phyloP scores from a whole-genome alignment of 1,140 invertebrate genomes.

The Pinna nobilis region DNA sequence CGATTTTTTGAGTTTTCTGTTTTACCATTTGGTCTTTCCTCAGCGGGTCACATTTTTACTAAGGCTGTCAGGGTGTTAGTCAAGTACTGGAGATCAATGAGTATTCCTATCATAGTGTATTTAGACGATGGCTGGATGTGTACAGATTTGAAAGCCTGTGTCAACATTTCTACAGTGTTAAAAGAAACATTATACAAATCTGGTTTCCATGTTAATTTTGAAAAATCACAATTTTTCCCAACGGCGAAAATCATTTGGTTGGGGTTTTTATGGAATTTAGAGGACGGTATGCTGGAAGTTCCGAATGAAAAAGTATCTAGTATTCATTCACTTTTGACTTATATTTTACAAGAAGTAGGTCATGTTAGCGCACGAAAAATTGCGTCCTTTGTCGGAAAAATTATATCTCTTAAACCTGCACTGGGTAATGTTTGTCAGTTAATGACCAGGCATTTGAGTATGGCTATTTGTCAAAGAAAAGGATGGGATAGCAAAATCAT shows the following conservation, averaged over 20 bases:
- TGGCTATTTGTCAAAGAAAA: constrained; percentile 1
- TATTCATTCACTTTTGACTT: neutral
- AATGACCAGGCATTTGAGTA: constrained; percentile 20
- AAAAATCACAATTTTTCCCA: neutral
- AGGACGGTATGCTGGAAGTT: constrained; percentile 7
- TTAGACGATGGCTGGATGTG: constrained; percentile 23
- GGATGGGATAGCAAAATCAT: neutral
- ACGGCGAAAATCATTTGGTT: constrained; percentile 13
- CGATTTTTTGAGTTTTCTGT: constrained; percentile 22
- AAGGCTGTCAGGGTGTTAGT: constrained; percentile 22
- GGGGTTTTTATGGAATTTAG: constrained; percentile 29
- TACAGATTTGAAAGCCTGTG: neutral
- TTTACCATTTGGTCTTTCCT: constrained; percentile 19
- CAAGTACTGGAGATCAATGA: constrained; percentile 12
- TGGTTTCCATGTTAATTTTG: constrained; percentile 19
- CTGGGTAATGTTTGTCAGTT: constrained; percentile 30
- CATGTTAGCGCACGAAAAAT: constrained; percentile 4
- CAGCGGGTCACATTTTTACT: constrained; percentile 19
- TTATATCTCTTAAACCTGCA: constrained; percentile 23
- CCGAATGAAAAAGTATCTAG: neutral
- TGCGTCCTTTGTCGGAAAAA: constrained; percentile 19
- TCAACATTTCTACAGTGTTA: neutral
- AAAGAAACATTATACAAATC: constrained; percentile 5
- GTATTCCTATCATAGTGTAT: constrained; percentile 20
- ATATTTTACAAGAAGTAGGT: neutral